phyloP scores from a whole-genome alignment of 1,140 invertebrate genomes.

The Lethrus apterus region DNA sequence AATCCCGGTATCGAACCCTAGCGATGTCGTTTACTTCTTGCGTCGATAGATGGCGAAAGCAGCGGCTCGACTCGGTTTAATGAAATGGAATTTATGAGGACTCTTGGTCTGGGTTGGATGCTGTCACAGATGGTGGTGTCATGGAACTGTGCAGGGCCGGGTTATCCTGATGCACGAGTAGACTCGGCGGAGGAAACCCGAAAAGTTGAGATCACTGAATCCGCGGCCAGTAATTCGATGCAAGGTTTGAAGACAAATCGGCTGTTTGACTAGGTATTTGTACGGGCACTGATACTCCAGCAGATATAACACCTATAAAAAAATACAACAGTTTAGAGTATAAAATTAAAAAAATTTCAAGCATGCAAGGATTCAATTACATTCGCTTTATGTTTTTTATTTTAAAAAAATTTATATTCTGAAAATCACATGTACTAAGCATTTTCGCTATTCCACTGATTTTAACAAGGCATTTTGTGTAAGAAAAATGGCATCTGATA shows the following conservation, averaged over 20 bases:
- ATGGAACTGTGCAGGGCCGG: slow-evolving; percentile 40
- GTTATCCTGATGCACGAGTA: slow-evolving; percentile 54
- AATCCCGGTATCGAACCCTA: slow-evolving; percentile 36
- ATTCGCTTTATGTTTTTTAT: too few species aligned
- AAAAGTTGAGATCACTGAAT: slow-evolving; percentile 84
- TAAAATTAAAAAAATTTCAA: too few species aligned
- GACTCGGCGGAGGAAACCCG: slow-evolving; percentile 54
- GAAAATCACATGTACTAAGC: too few species aligned
- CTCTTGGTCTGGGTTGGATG: slow-evolving; percentile 38
- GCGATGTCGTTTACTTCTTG: slow-evolving; percentile 1
- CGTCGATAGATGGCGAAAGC: not conserved
- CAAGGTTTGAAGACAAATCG: slow-evolving; percentile 77
- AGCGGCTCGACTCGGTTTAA: not conserved
- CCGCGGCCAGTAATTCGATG: slow-evolving; percentile 91
- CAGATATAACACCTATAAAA: slow-evolving; percentile 83
- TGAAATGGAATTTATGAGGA: slow-evolving; percentile 23
- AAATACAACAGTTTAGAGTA: not conserved
- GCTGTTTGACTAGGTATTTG: slow-evolving; percentile 89
- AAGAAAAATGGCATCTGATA: too few species aligned
- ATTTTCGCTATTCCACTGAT: too few species aligned
- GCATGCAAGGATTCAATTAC: too few species aligned
- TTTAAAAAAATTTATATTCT: too few species aligned
- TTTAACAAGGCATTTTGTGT: too few species aligned
- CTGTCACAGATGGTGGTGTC: slow-evolving; percentile 35
- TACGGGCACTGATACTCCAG: slow-evolving; percentile 94